phyloP scores from a whole-genome alignment of 2,797 vertebrate species.

The Dromococcyx pavoninus region DNA sequence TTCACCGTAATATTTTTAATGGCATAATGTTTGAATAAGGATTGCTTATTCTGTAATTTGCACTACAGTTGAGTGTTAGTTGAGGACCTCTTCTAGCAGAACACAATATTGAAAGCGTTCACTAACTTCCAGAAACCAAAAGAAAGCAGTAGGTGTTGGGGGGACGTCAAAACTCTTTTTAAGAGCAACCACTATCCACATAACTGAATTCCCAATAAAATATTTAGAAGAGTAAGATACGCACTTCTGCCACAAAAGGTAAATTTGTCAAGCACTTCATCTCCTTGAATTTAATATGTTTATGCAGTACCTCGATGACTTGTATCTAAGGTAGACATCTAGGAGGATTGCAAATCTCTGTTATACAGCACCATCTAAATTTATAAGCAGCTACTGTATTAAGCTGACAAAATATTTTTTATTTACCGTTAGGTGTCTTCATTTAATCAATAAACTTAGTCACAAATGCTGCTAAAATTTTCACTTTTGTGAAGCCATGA shows the following conservation, averaged over 20 bases:
- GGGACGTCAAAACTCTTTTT: neutral
- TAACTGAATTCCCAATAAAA: neutral
- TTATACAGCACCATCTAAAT: neutral
- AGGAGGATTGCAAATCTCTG: neutral
- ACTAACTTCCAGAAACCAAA: neutral
- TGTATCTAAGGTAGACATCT: neutral
- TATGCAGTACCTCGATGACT: neutral
- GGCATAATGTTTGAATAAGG: fast-evolving
- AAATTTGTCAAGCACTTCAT: neutral
- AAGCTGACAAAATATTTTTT: neutral
- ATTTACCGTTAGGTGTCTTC: neutral
- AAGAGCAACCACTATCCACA: neutral
- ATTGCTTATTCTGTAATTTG: neutral
- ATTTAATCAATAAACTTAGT: neutral
- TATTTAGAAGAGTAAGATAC: neutral
- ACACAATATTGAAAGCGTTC: neutral
- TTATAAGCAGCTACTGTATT: neutral
- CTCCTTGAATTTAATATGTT: neutral
- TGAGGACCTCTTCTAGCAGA: neutral
- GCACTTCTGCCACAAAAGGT: neutral
- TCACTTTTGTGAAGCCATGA: neutral
- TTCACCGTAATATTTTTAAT: neutral
- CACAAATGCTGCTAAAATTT: neutral
- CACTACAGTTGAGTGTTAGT: neutral
- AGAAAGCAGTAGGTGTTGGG: neutral